Evolutionary conservation across 1,140 invertebrate species (phyloP), one percentile per base, ranked within the genome.

Genomic region (Helicorthomorpha holstii): DNA sequence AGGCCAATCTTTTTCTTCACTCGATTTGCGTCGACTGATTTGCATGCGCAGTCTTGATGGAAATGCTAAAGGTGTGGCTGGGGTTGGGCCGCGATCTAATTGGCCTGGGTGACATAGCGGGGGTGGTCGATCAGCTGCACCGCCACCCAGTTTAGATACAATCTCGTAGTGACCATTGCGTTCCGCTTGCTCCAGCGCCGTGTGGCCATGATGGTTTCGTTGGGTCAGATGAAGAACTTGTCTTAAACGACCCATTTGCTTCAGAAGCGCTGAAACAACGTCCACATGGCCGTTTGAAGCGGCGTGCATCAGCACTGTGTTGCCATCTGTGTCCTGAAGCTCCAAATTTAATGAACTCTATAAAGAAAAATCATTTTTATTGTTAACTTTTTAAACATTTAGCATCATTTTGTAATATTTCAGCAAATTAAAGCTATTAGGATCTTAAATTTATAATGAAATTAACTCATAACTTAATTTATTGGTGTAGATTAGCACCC

Each of bases 281-380:
- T 53, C 50, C 12, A 46, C 50, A 12, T 56, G 52, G 4, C 58
- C 58, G 27, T 44, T 21, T 21, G 48, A 29, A 12, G 55, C 57
- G 24, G 57, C 58, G 24, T 55, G 52, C 57, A 60, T 58, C 21
- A 60, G 26, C 2, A 55, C 63, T 1, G 63, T 64, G 46, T 62
- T 63, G 3, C 63, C 63, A 22, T 61, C 59, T 7, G 46, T 29
- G 48, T 64, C 63, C 23, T 54, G 50, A 2, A 56, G 24, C 14
- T 24, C 22, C 19, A 10, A 48, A 19, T 24, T n/a, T n/a, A n/a
- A n/a, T n/a, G n/a, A 45, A 38, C 16, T 4, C 43, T 10, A 38
- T n/a, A 10, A 38, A 38, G n/a, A 38, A 38, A 38, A 38, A 38
- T n/a, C 10, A n/a, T 38, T 10, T 38, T 38, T n/a, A n/a, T 10